phyloP scores from a whole-genome alignment of 2,113 vertebrate genomes.

The Sialia sialis region DNA sequence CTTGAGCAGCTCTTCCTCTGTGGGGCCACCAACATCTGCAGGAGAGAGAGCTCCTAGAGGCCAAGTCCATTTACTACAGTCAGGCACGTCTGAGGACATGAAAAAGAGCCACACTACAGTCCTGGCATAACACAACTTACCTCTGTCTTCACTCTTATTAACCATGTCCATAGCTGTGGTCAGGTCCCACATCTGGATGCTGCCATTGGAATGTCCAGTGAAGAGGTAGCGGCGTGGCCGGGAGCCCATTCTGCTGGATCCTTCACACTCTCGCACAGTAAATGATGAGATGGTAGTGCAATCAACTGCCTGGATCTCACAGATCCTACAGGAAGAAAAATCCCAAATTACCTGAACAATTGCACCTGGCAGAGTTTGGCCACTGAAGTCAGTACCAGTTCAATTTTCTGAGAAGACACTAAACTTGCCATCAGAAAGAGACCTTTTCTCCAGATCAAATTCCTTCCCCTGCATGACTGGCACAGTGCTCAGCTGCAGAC shows the following conservation, averaged over 20 bases:
- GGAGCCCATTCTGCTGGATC: constrained; percentile 96
- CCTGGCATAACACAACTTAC: constrained; percentile 34
- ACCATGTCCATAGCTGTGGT: constrained; percentile 97
- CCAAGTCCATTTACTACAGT: not conserved
- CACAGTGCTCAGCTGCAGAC: not conserved
- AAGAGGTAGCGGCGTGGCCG: constrained; percentile 93
- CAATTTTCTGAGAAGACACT: not conserved
- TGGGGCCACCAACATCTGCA: constrained; percentile 88
- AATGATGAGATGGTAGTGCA: constrained; percentile 92
- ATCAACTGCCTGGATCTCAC: constrained; percentile 95
- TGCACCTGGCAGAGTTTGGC: not conserved
- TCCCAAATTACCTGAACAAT: not conserved
- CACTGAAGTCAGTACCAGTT: not conserved
- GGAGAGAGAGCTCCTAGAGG: not conserved
- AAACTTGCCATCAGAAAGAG: not conserved
- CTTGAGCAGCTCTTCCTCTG: constrained; percentile 93
- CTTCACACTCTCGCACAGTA: constrained; percentile 95
- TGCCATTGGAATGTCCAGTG: constrained; percentile 94
- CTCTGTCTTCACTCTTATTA: constrained; percentile 87
- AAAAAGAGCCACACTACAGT: not conserved
- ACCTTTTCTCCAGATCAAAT: not conserved
- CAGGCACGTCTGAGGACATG: not conserved
- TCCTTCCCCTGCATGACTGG: not conserved
- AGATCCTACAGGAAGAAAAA: constrained; percentile 79
- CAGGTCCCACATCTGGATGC: constrained; percentile 99